Conservation (phyloP, 2,113 vertebrate species). For the Lophura nycthemera region DNA sequence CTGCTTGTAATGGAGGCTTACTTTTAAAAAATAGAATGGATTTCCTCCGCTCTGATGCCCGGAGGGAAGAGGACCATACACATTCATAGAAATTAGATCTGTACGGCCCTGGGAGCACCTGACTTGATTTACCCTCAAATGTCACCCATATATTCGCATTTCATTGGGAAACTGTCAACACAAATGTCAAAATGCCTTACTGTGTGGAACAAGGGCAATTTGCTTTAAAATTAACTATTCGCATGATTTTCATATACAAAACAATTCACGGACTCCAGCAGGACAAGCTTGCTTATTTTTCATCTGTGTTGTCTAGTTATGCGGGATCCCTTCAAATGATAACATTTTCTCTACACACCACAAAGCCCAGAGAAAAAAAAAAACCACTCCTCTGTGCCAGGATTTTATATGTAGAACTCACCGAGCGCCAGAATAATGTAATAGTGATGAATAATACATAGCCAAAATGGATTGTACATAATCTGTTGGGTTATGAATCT, state of each 20-base stretch:
- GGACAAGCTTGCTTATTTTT: constrained; percentile 40
- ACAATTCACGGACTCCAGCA: not conserved
- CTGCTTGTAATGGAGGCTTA: not conserved
- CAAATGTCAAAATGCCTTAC: constrained; percentile 33
- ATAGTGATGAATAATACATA: not conserved
- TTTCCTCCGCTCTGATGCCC: not conserved
- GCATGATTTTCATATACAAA: constrained; percentile 28
- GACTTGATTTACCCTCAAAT: not conserved
- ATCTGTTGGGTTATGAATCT: constrained; percentile 7
- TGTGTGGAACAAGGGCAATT: constrained; percentile 20
- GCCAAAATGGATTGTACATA: not conserved
- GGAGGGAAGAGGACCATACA: not conserved
- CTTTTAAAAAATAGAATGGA: not conserved
- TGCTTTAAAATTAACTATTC: constrained; percentile 55
- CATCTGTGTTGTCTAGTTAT: not conserved
- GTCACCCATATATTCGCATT: constrained; percentile 34
- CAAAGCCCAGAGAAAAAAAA: not conserved
- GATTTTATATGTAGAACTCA: not conserved
- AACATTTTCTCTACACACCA: not conserved
- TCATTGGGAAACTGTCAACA: constrained; percentile 27
- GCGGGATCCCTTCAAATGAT: not conserved
- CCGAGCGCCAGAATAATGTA: constrained; percentile 1
- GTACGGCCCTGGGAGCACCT: not conserved
- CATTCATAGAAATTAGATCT: constrained; percentile 12
- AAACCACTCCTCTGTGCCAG: not conserved